These are phyloP conservation scores for Promerops cafer DNA, from an alignment of 2,113 vertebrate species.

Conservation along the genomic window DNA sequence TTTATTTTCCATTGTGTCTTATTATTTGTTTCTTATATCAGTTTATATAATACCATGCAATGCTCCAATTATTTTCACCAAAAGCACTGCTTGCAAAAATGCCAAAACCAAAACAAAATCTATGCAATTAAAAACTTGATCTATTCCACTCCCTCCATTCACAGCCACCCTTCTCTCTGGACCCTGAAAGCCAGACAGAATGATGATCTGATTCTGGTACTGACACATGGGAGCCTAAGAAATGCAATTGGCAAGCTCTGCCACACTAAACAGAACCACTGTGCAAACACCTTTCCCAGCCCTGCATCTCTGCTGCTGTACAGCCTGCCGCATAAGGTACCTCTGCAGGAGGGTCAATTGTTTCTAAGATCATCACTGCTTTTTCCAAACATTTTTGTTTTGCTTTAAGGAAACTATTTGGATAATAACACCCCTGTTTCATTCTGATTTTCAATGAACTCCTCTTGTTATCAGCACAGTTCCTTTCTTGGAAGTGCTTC, in stretches of 20 bases:
- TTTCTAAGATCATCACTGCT: background rate
- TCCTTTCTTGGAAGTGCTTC: slow-evolving; percentile 44
- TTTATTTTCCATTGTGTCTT: background rate
- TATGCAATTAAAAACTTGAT: background rate
- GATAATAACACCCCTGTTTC: background rate
- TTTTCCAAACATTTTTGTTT: background rate
- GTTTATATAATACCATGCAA: background rate
- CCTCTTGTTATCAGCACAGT: background rate
- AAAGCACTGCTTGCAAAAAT: background rate
- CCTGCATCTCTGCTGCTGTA: background rate
- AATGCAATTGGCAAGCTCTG: background rate
- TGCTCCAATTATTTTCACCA: background rate
- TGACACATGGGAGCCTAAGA: background rate
- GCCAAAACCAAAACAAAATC: background rate
- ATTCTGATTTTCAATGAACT: slow-evolving; percentile 40
- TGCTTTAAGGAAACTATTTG: background rate
- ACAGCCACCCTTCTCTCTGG: background rate
- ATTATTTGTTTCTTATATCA: background rate
- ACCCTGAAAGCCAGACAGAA: background rate
- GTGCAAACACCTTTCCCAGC: background rate
- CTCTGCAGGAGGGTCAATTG: background rate
- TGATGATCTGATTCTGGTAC: background rate
- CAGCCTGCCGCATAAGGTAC: background rate
- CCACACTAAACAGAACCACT: background rate
- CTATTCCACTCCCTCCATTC: background rate